These are phyloP conservation scores for Prunella fulvescens DNA, from an alignment of 2,113 vertebrate species.

Conservation along the genomic window DNA sequence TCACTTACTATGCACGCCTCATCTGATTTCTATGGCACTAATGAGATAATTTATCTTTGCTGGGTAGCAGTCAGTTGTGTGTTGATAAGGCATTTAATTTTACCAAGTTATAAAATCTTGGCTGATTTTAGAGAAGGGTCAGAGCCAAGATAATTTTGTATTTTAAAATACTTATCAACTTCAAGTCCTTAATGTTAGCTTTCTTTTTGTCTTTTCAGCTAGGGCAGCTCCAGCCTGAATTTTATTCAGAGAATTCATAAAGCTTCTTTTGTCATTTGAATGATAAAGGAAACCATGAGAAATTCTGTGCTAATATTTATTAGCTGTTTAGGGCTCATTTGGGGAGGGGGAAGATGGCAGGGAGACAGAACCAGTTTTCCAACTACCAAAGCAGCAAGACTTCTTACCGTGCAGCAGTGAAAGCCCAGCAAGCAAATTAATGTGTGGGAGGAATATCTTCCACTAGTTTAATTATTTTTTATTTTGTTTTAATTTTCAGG, in stretches of 20 bases:
- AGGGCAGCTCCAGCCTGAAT: background rate
- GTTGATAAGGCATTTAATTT: constrained; percentile 46
- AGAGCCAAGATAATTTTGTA: background rate
- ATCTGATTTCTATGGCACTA: constrained; percentile 51
- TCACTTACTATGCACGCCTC: constrained; percentile 40
- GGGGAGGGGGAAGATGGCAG: background rate
- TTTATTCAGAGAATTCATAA: background rate
- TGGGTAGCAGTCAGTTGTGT: constrained; percentile 31
- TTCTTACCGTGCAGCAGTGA: background rate
- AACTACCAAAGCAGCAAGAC: background rate
- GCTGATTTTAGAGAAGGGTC: constrained; percentile 2
- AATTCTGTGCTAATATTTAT: background rate
- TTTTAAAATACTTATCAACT: constrained; percentile 6
- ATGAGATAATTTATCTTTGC: constrained; percentile 55
- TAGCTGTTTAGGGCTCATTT: background rate
- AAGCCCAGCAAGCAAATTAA: background rate
- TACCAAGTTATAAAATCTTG: constrained; percentile 3
- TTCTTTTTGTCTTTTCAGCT: background rate
- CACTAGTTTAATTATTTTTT: background rate
- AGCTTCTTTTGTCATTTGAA: background rate
- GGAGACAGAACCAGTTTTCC: background rate
- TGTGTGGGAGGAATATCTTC: background rate
- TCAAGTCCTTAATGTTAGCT: background rate
- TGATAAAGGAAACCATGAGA: background rate
- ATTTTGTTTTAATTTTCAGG: background rate